Evolutionary conservation across 2,888 invertebrate genomes (phyloP).

Genomic region (Phaonia tiefii): DNA sequence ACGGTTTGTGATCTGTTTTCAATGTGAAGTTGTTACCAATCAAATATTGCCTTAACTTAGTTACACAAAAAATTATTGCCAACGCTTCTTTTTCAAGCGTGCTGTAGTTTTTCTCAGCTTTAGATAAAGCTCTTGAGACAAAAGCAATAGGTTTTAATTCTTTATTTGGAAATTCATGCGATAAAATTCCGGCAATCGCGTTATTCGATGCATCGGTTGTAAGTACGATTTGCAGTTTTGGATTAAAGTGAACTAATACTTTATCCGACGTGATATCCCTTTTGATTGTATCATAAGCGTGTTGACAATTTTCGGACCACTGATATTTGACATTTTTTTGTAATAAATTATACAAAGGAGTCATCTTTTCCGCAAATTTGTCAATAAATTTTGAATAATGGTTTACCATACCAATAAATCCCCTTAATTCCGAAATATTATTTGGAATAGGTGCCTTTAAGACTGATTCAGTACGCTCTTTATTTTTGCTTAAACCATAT

Average conservation of each 20-base stretch:
- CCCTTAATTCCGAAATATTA: too few relatives aligned
- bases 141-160: constrained; percentile 59
- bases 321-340: constrained; percentile 28
- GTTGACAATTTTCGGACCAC: constrained; percentile 42
- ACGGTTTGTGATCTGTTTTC: constrained; percentile 14
- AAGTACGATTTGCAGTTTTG: constrained; percentile 32
- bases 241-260: constrained; percentile 36
- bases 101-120: constrained; percentile 39
- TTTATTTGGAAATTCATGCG: constrained; percentile 36
- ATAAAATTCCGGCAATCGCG: constrained; percentile 26
- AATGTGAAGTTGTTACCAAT: constrained; percentile 9
- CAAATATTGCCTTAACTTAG: constrained; percentile 15
- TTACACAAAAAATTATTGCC: constrained; percentile 9
- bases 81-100: constrained; percentile 31
- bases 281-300: constrained; percentile 26
- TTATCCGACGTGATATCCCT: constrained; percentile 30
- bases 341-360: constrained; percentile 51
- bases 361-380: too few relatives aligned
- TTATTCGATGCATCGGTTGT: constrained; percentile 30
- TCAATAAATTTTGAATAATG: too few relatives aligned
- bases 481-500: constrained; percentile 29
- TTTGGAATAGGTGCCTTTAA: constrained; percentile 27
- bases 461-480: constrained; percentile 34
- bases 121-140: constrained; percentile 55
- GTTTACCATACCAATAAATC: too few relatives aligned